phyloP scores from a whole-genome alignment of 2,888 invertebrate species.

The Netelia fuscicornis region DNA sequence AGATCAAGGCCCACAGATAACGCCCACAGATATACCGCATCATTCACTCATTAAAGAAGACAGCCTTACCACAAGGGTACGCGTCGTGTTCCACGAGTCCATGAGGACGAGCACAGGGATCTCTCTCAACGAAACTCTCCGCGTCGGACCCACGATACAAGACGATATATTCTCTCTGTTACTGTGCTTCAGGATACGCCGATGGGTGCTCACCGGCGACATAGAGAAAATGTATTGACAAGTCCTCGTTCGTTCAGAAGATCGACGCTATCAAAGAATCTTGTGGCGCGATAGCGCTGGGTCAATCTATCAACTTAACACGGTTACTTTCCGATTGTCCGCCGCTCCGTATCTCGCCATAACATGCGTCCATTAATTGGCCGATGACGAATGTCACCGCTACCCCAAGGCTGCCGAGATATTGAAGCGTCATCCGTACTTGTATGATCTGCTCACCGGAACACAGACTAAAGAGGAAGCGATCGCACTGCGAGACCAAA shows the following conservation, averaged over 20 bases:
- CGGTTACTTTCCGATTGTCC: constrained; percentile 59
- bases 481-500: constrained; percentile 27
- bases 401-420: constrained; percentile 42
- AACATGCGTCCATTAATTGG: constrained; percentile 69
- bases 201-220: constrained; percentile 73
- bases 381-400: constrained; percentile 58
- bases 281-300: too few relatives aligned
- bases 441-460: constrained; percentile 64
- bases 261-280: constrained; percentile 50
- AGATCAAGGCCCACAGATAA: background rate
- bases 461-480: constrained; percentile 44
- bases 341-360: constrained; percentile 72
- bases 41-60: constrained; percentile 65
- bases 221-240: constrained; percentile 77
- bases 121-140: constrained; percentile 73
- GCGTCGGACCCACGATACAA: constrained; percentile 73
- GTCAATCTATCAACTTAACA: constrained; percentile 55
- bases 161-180: constrained; percentile 71
- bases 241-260: constrained; percentile 50
- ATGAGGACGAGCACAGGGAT: constrained; percentile 51
- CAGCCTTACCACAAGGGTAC: constrained; percentile 66
- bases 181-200: constrained; percentile 70
- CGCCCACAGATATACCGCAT: constrained; percentile 44
- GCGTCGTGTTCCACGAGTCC: constrained; percentile 43
- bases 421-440: constrained; percentile 51